phyloP scores from a whole-genome alignment of 2,797 vertebrate genomes.

The Xenops minutus region DNA sequence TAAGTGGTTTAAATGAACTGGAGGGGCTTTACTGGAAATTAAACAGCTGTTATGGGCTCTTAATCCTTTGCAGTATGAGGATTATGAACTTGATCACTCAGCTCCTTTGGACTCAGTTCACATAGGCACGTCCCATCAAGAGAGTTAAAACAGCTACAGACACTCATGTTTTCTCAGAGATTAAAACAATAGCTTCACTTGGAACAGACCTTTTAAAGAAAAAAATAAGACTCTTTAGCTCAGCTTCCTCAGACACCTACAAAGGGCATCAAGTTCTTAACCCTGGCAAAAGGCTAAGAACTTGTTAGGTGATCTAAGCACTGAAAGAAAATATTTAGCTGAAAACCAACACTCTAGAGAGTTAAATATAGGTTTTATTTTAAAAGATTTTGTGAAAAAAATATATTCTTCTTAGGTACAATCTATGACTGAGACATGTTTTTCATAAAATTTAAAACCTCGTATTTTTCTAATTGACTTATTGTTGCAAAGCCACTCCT shows the following conservation, averaged over 20 bases:
- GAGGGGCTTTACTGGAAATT: background rate
- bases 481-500: background rate
- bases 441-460: background rate
- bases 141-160: background rate
- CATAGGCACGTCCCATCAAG: background rate
- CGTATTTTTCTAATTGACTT: background rate
- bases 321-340: background rate
- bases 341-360: background rate
- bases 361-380: background rate
- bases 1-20: background rate
- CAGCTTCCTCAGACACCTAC: background rate
- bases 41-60: background rate
- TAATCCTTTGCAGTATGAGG: background rate
- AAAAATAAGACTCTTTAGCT: background rate
- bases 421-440: background rate
- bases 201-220: background rate
- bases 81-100: background rate
- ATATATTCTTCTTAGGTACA: background rate
- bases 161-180: background rate
- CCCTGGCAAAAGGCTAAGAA: background rate
- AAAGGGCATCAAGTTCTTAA: background rate
- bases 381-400: background rate
- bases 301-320: background rate
- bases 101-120: background rate
- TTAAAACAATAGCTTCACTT: background rate